These are phyloP conservation scores for Callitettix versicolor DNA, from an alignment of 1,140 invertebrate genomes.

Conservation along the genomic window DNA sequence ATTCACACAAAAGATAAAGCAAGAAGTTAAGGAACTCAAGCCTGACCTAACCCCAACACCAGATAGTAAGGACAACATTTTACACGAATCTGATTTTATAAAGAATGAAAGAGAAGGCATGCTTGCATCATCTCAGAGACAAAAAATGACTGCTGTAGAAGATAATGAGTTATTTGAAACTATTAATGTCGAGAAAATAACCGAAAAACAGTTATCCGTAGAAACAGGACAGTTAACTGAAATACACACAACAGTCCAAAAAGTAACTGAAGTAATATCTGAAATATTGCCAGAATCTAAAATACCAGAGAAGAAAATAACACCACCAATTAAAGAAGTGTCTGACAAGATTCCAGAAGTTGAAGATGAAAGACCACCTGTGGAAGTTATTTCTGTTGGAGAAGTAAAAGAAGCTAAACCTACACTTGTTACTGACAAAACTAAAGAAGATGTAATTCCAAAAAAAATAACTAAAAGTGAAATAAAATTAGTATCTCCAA, in stretches of 20 bases:
- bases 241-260: background rate
- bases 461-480: too few relatives aligned
- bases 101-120: background rate
- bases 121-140: background rate
- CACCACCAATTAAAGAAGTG: background rate
- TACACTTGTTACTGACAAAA: background rate
- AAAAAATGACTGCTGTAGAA: background rate
- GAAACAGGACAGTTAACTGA: background rate
- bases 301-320: background rate
- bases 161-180: background rate
- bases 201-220: background rate
- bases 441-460: too few relatives aligned
- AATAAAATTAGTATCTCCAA: background rate
- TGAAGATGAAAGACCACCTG: background rate
- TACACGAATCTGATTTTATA: background rate
- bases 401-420: constrained; percentile 7
- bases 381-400: background rate
- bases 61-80: constrained; percentile 29
- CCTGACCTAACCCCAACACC: constrained; percentile 41
- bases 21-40: constrained; percentile 40
- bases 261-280: too few relatives aligned
- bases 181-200: background rate
- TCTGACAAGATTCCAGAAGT: background rate
- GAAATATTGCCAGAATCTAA: background rate
- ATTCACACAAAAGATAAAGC: constrained; percentile 38